These are phyloP conservation scores for Yponomeuta cagnagella DNA, from an alignment of 2,888 invertebrate species.

Conservation along the genomic window DNA sequence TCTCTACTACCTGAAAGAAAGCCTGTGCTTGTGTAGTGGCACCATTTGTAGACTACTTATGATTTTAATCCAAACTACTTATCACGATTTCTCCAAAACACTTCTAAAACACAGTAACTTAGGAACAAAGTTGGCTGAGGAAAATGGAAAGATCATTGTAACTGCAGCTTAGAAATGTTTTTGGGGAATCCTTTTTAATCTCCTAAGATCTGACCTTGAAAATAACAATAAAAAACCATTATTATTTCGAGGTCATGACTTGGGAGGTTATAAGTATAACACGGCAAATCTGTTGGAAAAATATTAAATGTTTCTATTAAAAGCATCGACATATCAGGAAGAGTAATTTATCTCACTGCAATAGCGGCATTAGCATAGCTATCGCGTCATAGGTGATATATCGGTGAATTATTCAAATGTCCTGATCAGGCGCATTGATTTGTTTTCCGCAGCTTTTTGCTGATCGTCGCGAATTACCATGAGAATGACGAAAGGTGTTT, in stretches of 20 bases:
- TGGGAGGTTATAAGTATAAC: not conserved
- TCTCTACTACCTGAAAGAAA: too few relatives aligned
- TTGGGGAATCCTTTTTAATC: too few relatives aligned
- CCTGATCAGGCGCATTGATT: constrained; percentile 36
- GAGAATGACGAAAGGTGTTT: constrained; percentile 39
- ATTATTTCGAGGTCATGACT: not conserved
- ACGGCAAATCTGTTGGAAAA: not conserved
- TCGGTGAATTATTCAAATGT: constrained; percentile 56
- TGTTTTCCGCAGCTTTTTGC: constrained; percentile 40
- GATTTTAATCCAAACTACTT: too few relatives aligned
- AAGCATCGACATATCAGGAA: not conserved
- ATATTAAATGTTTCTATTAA: not conserved
- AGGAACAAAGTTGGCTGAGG: too few relatives aligned
- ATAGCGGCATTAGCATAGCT: constrained; percentile 4
- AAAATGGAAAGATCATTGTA: too few relatives aligned
- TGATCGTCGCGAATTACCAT: constrained; percentile 46
- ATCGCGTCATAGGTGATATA: constrained; percentile 42
- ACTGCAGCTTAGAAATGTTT: too few relatives aligned
- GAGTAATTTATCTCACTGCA: not conserved
- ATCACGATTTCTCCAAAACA: too few relatives aligned
- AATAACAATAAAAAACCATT: not conserved
- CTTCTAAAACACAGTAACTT: too few relatives aligned
- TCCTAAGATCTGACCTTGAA: too few relatives aligned
- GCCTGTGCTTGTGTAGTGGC: too few relatives aligned
- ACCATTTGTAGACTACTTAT: too few relatives aligned